A percentile compares a stretch with the other conserved stretches of the same genome.
phyloP scores from a whole-genome alignment of 1,140 invertebrate genomes.

The Bactericera cockerelli region DNA sequence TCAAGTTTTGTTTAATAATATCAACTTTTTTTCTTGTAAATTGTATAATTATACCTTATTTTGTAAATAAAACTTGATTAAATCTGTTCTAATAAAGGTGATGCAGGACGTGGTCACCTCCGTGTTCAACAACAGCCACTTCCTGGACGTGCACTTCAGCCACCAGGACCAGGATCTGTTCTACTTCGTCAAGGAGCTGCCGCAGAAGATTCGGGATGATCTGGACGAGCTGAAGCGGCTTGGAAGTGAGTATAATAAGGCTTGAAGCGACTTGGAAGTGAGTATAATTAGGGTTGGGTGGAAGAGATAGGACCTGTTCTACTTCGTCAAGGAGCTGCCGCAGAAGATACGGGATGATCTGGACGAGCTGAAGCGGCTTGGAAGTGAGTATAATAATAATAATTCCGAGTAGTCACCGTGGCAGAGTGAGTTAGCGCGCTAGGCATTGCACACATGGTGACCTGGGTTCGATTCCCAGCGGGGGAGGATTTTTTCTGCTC shows the following conservation, averaged over 20 bases:
- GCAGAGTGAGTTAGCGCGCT: no score
- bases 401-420: no score
- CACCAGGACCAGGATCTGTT: slow-evolving; percentile 86
- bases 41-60: no score
- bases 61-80: no score
- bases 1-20: no score
- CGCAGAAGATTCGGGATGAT: slow-evolving; percentile 65
- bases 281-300: no score
- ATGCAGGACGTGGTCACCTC: slow-evolving; percentile 83
- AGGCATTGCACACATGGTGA: no score
- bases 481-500: no score
- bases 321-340: slow-evolving; percentile 62
- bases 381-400: slow-evolving; percentile 27
- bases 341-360: slow-evolving; percentile 70
- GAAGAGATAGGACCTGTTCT: slow-evolving; percentile 90
- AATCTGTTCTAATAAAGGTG: no score
- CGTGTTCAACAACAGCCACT: slow-evolving; percentile 83
- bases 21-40: no score
- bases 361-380: slow-evolving; percentile 65
- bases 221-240: slow-evolving; percentile 68
- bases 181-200: slow-evolving; percentile 68
- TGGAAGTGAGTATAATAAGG: slow-evolving; percentile 32
- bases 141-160: slow-evolving; percentile 80
- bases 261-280: slow-evolving; percentile 52
- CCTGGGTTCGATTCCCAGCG: no score